These are phyloP conservation scores for Fragum fragum DNA, from an alignment of 2,888 invertebrate genomes.

Conservation along the genomic window DNA sequence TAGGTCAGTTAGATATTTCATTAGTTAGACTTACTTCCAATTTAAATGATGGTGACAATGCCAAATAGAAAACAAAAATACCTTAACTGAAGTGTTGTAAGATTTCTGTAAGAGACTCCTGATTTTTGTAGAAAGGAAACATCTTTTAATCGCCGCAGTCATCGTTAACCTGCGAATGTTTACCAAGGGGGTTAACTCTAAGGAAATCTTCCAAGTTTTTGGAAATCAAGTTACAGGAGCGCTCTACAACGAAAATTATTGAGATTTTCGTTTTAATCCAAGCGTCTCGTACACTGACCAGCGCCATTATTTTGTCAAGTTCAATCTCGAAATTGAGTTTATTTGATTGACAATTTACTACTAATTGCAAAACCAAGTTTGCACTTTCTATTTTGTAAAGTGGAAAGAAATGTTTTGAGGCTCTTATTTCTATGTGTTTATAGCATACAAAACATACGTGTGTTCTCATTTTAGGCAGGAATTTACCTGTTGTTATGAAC, in stretches of 20 bases:
- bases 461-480: not conserved
- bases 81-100: not conserved
- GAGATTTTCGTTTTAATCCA: not conserved
- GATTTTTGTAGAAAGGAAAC: not conserved
- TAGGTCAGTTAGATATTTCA: no score
- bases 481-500: conserved; percentile 13
- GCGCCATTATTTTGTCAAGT: conserved; percentile 22
- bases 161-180: not conserved
- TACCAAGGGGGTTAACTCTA: conserved; percentile 12
- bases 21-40: not conserved
- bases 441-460: no score
- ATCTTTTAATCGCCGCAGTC: conserved; percentile 15
- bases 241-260: not conserved
- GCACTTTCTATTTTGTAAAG: no score
- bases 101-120: not conserved
- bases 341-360: not conserved
- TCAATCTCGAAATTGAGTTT: conserved; percentile 14
- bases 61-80: not conserved
- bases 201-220: not conserved
- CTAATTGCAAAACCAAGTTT: not conserved
- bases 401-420: no score
- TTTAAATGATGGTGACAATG: not conserved
- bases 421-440: no score
- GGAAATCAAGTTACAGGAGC: not conserved
- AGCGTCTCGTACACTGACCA: not conserved